Percentiles rank a stretch among this genome's conserved stretches.
phyloP scores from a whole-genome alignment of 1,140 invertebrate genomes.

The Apis dorsata region DNA sequence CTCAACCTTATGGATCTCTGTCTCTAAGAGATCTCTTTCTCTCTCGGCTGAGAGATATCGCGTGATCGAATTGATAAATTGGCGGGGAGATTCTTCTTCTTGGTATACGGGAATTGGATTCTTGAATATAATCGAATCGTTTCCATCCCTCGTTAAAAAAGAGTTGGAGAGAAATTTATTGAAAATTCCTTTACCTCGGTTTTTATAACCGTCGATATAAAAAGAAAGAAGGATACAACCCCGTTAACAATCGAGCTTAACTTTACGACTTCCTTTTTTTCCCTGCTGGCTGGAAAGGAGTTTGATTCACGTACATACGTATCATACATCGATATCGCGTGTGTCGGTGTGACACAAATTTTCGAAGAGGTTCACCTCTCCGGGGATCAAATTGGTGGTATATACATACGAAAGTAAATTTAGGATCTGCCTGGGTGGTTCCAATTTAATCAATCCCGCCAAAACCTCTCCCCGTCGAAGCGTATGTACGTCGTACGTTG shows the following conservation, averaged over 20 bases:
- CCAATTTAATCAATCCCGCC: constrained; percentile 51
- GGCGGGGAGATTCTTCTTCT: background rate
- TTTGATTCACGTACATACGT: background rate
- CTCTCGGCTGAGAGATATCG: background rate
- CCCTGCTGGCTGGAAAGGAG: background rate
- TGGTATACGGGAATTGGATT: too few relatives aligned
- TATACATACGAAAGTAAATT: constrained; percentile 43
- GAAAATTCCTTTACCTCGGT: too few relatives aligned
- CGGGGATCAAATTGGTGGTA: constrained; percentile 10
- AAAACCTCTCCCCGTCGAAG: constrained; percentile 6
- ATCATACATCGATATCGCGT: background rate
- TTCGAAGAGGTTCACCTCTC: background rate
- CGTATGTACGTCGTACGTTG: constrained; percentile 26
- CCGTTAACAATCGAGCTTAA: background rate
- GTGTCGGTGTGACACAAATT: constrained; percentile 25
- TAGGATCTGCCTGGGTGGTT: constrained; percentile 58
- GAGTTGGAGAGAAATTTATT: too few relatives aligned
- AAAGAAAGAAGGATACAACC: too few relatives aligned
- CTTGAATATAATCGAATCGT: background rate
- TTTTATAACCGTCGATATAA: too few relatives aligned
- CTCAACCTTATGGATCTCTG: constrained; percentile 30
- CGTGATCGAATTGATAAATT: constrained; percentile 38
- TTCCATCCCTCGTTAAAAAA: background rate
- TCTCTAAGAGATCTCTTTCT: too few relatives aligned
- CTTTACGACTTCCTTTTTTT: constrained; percentile 1